Evolutionary conservation across 2,113 vertebrate species (phyloP), one percentile per base, ranked within the genome.

Genomic region (Microcebus ravelobensis): DNA sequence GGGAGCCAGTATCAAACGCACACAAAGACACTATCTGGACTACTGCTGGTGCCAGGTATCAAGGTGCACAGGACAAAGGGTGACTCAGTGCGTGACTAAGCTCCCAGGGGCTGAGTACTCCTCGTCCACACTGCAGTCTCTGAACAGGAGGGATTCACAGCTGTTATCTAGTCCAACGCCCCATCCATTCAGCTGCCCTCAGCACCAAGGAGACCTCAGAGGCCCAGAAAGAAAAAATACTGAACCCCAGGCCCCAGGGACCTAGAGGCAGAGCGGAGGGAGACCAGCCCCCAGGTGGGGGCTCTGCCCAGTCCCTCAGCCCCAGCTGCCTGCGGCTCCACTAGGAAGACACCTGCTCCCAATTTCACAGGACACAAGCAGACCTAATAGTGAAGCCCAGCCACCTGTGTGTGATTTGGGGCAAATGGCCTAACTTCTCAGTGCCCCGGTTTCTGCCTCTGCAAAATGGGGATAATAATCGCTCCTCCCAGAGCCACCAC

Each of bases 271-370:
- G 9, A 50, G 57, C 50, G 11, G 23, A 82, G 29, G 14, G 23
- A 82, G 29, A 63, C 50, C 50, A 20, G 7, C 36, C 6, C 31
- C 42, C 29, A 8, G 29, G 3, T 0, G 10, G 39, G 21, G 59
- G 8, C 14, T 74, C 2, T 6, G 4, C 71, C 70, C 8, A 5
- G 6, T 57, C 17, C 61, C 50, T 68, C 0, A 0, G 11, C 50
- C 55, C 61, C 42, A 52, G 50, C 15, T 0, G 1, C n/a, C 25
- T 17, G 21, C 39, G 55, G 5, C 1, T 39, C 52, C 14, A 9
- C 8, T 14, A n/a, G 48, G 59, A 65, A 55, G 61, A 92, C 90
- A 79, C 39, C 13, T 25, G 59, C 42, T 23, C 25, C 34, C 4
- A 1, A 14, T 48, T 50, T 36, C 23, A 2, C 12, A 14, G 31